These are phyloP conservation scores for Neodiprion lecontei DNA, from an alignment of 1,140 invertebrate genomes.

Conservation along the genomic window DNA sequence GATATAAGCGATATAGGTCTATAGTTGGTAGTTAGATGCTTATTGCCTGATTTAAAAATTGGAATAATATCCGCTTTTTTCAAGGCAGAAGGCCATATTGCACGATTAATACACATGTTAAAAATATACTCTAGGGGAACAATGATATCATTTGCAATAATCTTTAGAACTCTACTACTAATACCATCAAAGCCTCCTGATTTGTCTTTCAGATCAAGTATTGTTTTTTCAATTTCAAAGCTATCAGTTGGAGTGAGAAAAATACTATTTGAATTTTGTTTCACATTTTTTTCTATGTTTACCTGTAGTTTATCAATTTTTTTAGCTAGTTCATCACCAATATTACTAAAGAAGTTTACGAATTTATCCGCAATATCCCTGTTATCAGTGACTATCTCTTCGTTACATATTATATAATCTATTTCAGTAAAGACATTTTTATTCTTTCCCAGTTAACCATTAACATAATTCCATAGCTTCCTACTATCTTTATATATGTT, in stretches of 20 bases:
- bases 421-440: background rate
- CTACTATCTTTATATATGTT: background rate
- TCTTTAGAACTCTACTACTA: constrained; percentile 7
- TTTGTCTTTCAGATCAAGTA: background rate
- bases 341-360: background rate
- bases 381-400: background rate
- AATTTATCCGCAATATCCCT: background rate
- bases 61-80: constrained; percentile 12
- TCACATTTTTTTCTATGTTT: too few species aligned
- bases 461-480: background rate
- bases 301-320: too few species aligned
- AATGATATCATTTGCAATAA: background rate
- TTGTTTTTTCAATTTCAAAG: background rate
- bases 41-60: constrained; percentile 15
- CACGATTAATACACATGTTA: constrained; percentile 10
- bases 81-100: background rate
- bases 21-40: constrained; percentile 13
- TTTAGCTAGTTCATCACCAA: background rate
- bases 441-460: background rate
- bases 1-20: constrained; percentile 16
- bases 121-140: constrained; percentile 1
- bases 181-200: constrained; percentile 8
- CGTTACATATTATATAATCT: background rate
- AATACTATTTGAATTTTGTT: background rate
- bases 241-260: background rate